phyloP scores from a whole-genome alignment of 2,797 vertebrate species.

The Gymnothorax reevesii region DNA sequence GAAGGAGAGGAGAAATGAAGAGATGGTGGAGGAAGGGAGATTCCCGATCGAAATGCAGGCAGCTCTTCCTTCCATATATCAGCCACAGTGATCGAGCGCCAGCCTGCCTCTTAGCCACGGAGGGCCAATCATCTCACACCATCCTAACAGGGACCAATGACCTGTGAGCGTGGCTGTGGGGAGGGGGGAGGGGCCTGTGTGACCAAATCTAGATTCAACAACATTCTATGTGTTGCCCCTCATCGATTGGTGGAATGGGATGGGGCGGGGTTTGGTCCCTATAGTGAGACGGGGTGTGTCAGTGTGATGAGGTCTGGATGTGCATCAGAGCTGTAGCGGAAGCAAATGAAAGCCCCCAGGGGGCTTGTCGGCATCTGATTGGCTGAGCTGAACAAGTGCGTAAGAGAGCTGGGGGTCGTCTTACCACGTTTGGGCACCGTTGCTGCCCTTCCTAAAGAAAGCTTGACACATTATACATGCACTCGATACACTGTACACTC shows the following conservation, averaged over 20 bases:
- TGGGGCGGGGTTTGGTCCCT: background rate
- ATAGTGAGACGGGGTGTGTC: background rate
- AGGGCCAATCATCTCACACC: background rate
- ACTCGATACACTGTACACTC: too few relatives aligned
- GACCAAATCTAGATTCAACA: background rate
- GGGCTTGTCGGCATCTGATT: constrained; percentile 7
- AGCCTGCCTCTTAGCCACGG: background rate
- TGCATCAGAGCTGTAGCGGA: background rate
- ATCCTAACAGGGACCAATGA: background rate
- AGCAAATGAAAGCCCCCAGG: constrained; percentile 33
- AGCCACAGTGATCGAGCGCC: background rate
- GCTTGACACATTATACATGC: background rate
- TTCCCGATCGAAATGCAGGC: background rate
- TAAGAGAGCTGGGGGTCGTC: background rate
- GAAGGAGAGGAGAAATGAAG: background rate
- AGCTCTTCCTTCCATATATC: background rate
- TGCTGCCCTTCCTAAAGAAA: background rate
- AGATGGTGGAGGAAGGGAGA: background rate
- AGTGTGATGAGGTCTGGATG: background rate
- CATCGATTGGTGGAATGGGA: background rate
- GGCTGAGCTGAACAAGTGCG: background rate
- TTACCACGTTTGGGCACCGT: background rate
- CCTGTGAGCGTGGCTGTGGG: background rate
- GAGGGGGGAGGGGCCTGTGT: background rate
- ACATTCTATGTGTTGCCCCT: background rate